Base-by-base conservation (phyloP, 2,797 vertebrate genomes). In the Gila robusta region DNA sequence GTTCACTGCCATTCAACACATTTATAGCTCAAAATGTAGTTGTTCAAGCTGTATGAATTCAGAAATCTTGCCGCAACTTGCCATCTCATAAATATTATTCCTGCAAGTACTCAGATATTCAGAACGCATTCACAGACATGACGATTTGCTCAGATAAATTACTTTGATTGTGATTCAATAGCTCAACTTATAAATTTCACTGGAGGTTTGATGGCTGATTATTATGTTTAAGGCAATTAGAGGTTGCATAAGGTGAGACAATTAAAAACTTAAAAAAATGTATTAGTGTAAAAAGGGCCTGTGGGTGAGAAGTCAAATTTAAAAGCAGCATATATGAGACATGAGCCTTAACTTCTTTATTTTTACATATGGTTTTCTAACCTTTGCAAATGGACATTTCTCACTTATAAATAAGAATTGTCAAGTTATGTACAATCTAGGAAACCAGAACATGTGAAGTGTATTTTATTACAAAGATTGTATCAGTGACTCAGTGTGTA, bases 161-260 rank as follows among this genome's bases (percentile, higher is more conserved):
- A 32, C 35, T 82, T 85, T 72, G 81, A 82, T 85, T 85, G 66
- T 44, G 66, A 85, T 85, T 85, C 72, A 85, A n/a, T 85, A 85
- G 35, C 54, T 54, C 44, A 69, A 28, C 28, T 59, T 82, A 79
- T 69, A 23, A 77, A 49, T 76, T 77, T 81, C 28, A 67, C 5
- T 8, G 17, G n/a, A 69, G 62, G 17, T 77, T 83, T 62, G 72
- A 78, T 70, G 56, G 44, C 54, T 86, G 66, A 85, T 72, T 66
- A 81, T 72, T 66, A 54, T 79, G 14, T 83, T 85, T 73, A 28
- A n/a, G n/a, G 26, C 85, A 82, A 82, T 72, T 82, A 85, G 26
- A 82, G 72, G 64, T 54, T 85, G 49, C 52, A 47, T 35, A 44
- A 82, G 59, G 52, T 73, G 6, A 52, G n/a, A n/a, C 47, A 81